A percentile compares a stretch with the other conserved stretches of the same genome.
phyloP scores from a whole-genome alignment of 2,888 invertebrate species.

The Acleris literana region DNA sequence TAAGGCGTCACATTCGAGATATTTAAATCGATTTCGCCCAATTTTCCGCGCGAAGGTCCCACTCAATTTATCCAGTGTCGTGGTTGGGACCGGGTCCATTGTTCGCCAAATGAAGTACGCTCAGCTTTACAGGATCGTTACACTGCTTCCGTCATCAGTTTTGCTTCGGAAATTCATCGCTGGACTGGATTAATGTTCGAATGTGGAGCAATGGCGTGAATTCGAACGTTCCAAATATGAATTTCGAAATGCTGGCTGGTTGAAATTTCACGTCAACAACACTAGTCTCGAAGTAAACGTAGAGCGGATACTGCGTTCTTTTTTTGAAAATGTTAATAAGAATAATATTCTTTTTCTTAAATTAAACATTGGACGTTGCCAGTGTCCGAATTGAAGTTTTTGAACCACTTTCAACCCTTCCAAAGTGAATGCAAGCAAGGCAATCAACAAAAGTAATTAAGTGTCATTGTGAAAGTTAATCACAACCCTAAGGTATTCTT shows the following conservation, averaged over 20 bases:
- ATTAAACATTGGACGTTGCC: too few species aligned
- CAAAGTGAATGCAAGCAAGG: conserved; percentile 4
- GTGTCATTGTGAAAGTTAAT: conserved; percentile 16
- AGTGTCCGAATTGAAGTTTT: background rate
- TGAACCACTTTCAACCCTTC: background rate
- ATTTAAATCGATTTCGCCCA: conserved; percentile 83
- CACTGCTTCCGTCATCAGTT: conserved; percentile 67
- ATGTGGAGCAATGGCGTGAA: conserved; percentile 18
- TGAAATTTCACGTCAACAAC: background rate
- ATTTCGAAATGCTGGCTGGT: conserved; percentile 8
- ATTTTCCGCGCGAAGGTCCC: conserved; percentile 78
- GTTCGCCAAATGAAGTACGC: conserved; percentile 81
- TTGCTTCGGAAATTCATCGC: conserved; percentile 35
- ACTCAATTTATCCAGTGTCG: conserved; percentile 80
- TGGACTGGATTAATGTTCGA: conserved; percentile 24
- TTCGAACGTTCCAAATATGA: conserved; percentile 24
- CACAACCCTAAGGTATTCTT: conserved; percentile 66
- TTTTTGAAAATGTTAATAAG: conserved; percentile 40
- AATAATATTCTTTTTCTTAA: background rate
- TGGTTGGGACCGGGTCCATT: conserved; percentile 70
- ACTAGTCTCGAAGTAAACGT: too few species aligned
- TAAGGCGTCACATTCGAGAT: conserved; percentile 80
- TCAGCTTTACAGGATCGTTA: conserved; percentile 69
- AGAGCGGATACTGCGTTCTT: too few species aligned
- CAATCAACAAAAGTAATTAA: conserved; percentile 35